A percentile compares a stretch with the other conserved stretches of the same genome.
phyloP scores from a whole-genome alignment of 2,113 vertebrate genomes.

The Hippocampus abdominalis region DNA sequence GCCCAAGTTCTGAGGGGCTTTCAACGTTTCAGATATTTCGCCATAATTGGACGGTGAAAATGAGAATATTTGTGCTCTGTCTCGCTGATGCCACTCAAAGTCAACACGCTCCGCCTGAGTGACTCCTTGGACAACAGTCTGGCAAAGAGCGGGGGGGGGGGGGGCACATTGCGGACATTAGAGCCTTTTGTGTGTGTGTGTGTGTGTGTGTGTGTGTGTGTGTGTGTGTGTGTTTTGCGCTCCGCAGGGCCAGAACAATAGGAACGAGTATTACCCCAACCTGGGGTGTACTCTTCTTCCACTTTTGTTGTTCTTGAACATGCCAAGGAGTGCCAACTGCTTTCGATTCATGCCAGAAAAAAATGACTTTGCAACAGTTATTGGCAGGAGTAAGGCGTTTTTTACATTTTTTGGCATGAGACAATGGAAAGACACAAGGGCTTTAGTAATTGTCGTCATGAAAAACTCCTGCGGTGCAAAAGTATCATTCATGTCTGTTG shows the following conservation, averaged over 20 bases:
- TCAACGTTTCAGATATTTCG: not conserved
- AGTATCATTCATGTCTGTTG: not conserved
- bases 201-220: too few relatives aligned
- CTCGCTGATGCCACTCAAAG: slow-evolving; percentile 34
- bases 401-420: not conserved
- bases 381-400: not conserved
- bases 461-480: not conserved
- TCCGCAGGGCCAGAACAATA: slow-evolving; percentile 55
- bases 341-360: not conserved
- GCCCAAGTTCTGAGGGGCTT: too few relatives aligned
- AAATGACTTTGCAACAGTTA: not conserved
- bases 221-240: slow-evolving; percentile 48
- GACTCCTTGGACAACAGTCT: slow-evolving; percentile 41
- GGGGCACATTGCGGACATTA: slow-evolving; percentile 53
- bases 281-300: slow-evolving; percentile 29
- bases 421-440: not conserved
- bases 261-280: slow-evolving; percentile 37
- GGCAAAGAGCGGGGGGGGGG: slow-evolving; percentile 30
- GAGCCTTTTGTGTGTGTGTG: slow-evolving; percentile 18
- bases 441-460: not conserved
- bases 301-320: slow-evolving; percentile 13
- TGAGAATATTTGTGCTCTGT: slow-evolving; percentile 13
- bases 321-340: not conserved
- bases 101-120: slow-evolving; percentile 59
- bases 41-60: not conserved